Conservation (phyloP, 2,888 invertebrate genomes). For the Globia sparganii region DNA sequence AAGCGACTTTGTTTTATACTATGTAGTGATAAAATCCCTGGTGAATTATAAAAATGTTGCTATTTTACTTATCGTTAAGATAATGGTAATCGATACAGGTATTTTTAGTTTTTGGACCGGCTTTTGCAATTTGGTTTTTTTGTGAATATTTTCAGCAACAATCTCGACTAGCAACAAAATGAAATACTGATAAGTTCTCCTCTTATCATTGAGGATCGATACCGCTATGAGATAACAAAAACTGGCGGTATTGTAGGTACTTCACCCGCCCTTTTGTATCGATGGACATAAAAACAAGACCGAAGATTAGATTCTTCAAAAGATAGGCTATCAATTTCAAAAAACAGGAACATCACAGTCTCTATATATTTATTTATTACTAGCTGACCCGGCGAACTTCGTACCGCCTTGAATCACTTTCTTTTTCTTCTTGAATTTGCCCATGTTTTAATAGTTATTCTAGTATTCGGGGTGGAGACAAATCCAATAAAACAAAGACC, state of each 20-base stretch:
- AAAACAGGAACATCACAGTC: background rate
- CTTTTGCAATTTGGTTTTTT: background rate
- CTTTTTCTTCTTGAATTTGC: too few relatives aligned
- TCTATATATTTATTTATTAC: background rate
- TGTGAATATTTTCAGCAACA: background rate
- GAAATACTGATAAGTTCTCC: background rate
- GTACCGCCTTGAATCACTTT: too few relatives aligned
- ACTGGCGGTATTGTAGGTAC: background rate
- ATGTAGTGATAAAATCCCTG: too few relatives aligned
- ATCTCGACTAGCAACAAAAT: background rate
- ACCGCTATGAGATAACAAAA: background rate
- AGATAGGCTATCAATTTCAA: background rate
- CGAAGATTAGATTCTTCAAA: background rate
- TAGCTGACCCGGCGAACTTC: too few relatives aligned
- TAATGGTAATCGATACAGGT: background rate
- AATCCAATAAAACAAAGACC: too few relatives aligned
- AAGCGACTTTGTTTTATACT: too few relatives aligned
- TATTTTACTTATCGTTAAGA: too few relatives aligned
- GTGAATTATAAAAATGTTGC: too few relatives aligned
- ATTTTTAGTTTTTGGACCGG: background rate
- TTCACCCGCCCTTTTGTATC: background rate
- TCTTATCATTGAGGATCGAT: slow-evolving; percentile 12
- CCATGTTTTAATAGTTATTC: too few relatives aligned
- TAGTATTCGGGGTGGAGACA: too few relatives aligned
- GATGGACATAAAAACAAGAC: background rate